phyloP scores from a whole-genome alignment of 2,888 invertebrate genomes.

The Pheosia gnoma region DNA sequence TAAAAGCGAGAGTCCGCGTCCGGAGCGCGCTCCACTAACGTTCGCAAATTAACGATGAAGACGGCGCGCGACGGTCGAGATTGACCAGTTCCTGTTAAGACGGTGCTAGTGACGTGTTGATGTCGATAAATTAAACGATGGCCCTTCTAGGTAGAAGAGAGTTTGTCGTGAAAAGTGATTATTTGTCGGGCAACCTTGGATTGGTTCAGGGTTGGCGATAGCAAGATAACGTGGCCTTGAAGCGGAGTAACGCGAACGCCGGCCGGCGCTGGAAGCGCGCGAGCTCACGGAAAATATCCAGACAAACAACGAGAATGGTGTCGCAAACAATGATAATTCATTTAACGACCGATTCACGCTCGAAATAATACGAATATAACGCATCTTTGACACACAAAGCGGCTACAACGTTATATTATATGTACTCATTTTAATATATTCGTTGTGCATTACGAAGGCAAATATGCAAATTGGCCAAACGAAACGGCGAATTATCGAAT shows the following conservation, averaged over 20 bases:
- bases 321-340: conserved; percentile 57
- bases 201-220: conserved; percentile 76
- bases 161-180: conserved; percentile 45
- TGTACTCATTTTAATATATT: conserved; percentile 26
- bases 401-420: conserved; percentile 30
- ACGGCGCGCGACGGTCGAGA: conserved; percentile 69
- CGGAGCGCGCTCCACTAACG: conserved; percentile 58
- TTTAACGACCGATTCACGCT: conserved; percentile 35
- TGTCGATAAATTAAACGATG: conserved; percentile 44
- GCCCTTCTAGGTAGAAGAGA: conserved; percentile 26
- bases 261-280: conserved; percentile 74
- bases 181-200: conserved; percentile 60
- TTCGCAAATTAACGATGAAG: conserved; percentile 75
- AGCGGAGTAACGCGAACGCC: conserved; percentile 72
- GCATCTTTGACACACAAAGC: conserved; percentile 45
- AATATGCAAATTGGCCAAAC: conserved; percentile 28
- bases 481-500: conserved; percentile 29
- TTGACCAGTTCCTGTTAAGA: conserved; percentile 79
- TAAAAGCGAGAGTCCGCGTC: conserved; percentile 68
- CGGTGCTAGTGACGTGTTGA: conserved; percentile 56
- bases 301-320: conserved; percentile 75
- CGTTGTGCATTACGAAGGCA: conserved; percentile 21
- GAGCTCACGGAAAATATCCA: conserved; percentile 74
- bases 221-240: conserved; percentile 83
- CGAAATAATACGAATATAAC: conserved; percentile 51